Percentiles rank a stretch among this genome's conserved stretches.
These are phyloP conservation scores for Aratinga solstitialis DNA, from an alignment of 2,797 vertebrate genomes.

Conservation along the genomic window DNA sequence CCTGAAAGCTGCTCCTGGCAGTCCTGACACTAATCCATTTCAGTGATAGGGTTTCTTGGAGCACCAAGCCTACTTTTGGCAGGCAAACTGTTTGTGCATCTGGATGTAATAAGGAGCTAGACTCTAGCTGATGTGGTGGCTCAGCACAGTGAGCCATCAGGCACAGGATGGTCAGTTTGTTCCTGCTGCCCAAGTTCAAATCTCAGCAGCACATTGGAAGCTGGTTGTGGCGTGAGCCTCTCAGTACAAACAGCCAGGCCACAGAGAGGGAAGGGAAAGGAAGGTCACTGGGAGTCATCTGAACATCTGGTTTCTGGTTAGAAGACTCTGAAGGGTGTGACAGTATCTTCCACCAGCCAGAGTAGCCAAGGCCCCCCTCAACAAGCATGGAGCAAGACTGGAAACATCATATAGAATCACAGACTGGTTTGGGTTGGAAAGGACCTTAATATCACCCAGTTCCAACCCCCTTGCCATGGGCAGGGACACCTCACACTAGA, in stretches of 20 bases:
- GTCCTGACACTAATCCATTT: not conserved
- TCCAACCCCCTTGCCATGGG: not conserved
- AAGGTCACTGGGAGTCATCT: not conserved
- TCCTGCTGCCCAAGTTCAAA: constrained; percentile 16
- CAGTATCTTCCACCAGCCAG: not conserved
- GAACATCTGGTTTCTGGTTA: not conserved
- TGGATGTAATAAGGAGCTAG: constrained; percentile 59
- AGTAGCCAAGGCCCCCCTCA: not conserved
- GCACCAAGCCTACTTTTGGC: constrained; percentile 41
- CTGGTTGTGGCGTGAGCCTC: not conserved
- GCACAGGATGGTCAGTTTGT: not conserved
- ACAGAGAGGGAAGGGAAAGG: not conserved
- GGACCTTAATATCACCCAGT: not conserved
- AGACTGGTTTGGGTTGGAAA: not conserved
- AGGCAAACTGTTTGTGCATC: constrained; percentile 57
- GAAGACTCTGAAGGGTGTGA: not conserved
- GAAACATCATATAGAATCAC: not conserved
- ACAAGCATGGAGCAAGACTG: not conserved
- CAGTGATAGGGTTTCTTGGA: constrained; percentile 46
- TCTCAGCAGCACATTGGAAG: constrained; percentile 3
- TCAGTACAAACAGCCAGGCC: not conserved
- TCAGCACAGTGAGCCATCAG: constrained; percentile 22
- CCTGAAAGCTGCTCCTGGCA: constrained; percentile 32
- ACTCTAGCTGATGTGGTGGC: constrained; percentile 27
- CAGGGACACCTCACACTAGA: not conserved